Evolutionary conservation across 2,797 vertebrate species (phyloP), one percentile per base, ranked within the genome.

Genomic region (Tinamus major): DNA sequence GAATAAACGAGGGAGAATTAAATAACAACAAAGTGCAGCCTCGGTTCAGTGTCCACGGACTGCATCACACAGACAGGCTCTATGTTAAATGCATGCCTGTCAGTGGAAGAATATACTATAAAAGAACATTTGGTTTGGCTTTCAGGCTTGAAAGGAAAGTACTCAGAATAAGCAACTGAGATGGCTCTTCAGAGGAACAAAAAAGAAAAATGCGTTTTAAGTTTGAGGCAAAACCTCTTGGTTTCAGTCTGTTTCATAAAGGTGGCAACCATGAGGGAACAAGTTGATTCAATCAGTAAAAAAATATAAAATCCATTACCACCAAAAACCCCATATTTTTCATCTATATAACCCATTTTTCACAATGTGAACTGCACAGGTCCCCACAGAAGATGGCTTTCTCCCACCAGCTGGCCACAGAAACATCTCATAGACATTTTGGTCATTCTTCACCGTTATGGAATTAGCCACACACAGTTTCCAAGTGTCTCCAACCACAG

Each of bases 1-100:
- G 17, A 97, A 95, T 37, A 93, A 96, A 91, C 2, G 37, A 79
- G 82, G 92, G 39, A 49, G 42, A 93, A 58, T 41, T 29, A 69
- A 37, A 68, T 31, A 10, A 49, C 84, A 62, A 58, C 1, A 3
- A 64, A 84, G 24, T 70, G 44, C 78, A 53, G 51, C 67, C 35
- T 53, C 11, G 7, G 78, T 26, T 76, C 79, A 33, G 3, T 4
- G 58, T 14, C 31, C 55, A 51, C 3, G 0, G 58, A 16, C 41
- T 31, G n/a, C 42, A 69, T 56, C 67, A 69, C 23, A 48, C 65
- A 81, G 35, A 24, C 10, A 31, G 39, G n/a, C 24, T 79, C 29
- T 6, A 17, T 5, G 20, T 61, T 82, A 77, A 70, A 88, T 0
- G 0, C 14, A 35, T 3, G 0, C 37, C 53, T n/a, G 68, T 23